These are phyloP conservation scores for Lagorchestes hirsutus DNA, from an alignment of 2,797 vertebrate genomes.

Conservation along the genomic window DNA sequence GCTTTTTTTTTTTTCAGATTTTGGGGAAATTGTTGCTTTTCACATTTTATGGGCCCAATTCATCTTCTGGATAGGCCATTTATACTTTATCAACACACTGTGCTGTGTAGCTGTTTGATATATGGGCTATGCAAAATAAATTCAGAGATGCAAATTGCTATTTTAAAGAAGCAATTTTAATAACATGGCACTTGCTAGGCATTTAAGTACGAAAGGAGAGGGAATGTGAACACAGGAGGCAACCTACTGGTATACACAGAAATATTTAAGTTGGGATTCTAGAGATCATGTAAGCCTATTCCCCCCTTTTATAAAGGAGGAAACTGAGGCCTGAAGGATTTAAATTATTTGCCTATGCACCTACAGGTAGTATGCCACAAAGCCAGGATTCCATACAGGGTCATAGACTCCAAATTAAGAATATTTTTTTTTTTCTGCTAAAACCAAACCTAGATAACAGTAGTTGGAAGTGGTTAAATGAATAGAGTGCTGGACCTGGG, in stretches of 20 bases:
- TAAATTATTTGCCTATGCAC: background rate
- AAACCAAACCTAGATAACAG: background rate
- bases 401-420: background rate
- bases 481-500: background rate
- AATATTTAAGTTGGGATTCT: background rate
- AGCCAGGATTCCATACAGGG: background rate
- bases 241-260: background rate
- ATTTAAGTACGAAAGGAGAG: constrained; percentile 37
- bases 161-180: constrained; percentile 53
- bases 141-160: constrained; percentile 42
- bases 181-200: constrained; percentile 47
- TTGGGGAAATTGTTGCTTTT: constrained; percentile 48
- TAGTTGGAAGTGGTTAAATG: background rate
- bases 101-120: constrained; percentile 43
- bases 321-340: background rate
- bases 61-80: constrained; percentile 47
- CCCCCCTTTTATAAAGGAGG: background rate
- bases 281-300: background rate
- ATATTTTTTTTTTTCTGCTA: background rate
- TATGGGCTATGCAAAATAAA: constrained; percentile 36
- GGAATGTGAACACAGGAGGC: constrained; percentile 26
- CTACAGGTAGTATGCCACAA: background rate
- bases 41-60: constrained; percentile 61
- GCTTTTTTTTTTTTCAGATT: constrained; percentile 51
- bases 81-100: constrained; percentile 27